Percentiles rank a stretch among this genome's conserved stretches.
Conservation (phyloP, 2,113 vertebrate genomes). For the Ursus arctos region DNA sequence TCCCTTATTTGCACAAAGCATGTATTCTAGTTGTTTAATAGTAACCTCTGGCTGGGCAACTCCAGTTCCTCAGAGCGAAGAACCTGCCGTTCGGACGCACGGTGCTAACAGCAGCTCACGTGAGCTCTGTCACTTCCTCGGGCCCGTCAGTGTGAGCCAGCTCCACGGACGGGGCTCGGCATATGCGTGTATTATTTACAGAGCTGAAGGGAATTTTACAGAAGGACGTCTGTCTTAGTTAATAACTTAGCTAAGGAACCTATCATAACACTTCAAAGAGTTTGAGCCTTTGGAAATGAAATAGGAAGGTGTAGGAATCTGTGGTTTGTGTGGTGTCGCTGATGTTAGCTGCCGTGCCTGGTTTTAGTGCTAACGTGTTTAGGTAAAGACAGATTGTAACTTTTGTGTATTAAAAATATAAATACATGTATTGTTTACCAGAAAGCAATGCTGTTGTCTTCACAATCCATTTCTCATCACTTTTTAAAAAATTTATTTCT, state of each 20-base stretch:
- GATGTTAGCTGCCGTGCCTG: neutral
- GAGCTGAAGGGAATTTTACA: conserved; percentile 37
- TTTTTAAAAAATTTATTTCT: neutral
- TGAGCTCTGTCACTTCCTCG: neutral
- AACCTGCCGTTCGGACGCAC: neutral
- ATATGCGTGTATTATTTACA: neutral
- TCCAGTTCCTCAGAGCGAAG: neutral
- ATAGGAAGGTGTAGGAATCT: neutral
- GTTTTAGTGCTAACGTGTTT: conserved; percentile 45
- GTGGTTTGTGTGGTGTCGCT: neutral
- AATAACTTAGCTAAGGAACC: neutral
- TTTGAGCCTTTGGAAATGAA: neutral
- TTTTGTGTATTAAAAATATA: conserved; percentile 18
- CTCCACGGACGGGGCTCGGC: neutral
- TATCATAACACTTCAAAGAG: neutral
- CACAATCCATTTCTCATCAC: neutral
- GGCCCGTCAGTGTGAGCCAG: neutral
- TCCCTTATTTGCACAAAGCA: neutral
- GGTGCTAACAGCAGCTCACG: neutral
- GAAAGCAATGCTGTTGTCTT: neutral
- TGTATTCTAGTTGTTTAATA: neutral
- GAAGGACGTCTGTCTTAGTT: neutral
- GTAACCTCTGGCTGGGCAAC: neutral
- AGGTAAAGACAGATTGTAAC: neutral
- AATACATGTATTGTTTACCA: neutral